Evolutionary conservation across 2,113 vertebrate genomes (phyloP).

Genomic region (Siniperca chuatsi): DNA sequence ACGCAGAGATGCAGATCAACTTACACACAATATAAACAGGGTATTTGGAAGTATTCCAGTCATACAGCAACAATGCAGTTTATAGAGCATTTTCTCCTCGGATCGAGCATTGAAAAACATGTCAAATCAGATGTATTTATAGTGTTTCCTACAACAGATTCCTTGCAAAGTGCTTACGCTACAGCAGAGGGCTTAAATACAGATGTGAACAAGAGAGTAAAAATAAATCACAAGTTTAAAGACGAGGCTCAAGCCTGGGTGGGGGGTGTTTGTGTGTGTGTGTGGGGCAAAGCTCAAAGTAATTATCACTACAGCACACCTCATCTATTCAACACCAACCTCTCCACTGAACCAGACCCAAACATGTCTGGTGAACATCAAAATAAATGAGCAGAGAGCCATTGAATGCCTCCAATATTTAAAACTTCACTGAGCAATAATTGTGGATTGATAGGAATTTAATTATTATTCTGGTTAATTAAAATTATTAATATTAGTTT

Average conservation of each 20-base stretch:
- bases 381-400: conserved; percentile 63
- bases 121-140: conserved; percentile 58
- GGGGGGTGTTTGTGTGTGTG: background rate
- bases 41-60: conserved; percentile 53
- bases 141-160: conserved; percentile 22
- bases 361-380: conserved; percentile 51
- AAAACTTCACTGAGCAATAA: conserved; percentile 81
- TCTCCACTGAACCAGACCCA: conserved; percentile 48
- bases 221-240: conserved; percentile 50
- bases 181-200: conserved; percentile 52
- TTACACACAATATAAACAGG: conserved; percentile 35
- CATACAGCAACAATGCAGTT: conserved; percentile 49
- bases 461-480: conserved; percentile 85
- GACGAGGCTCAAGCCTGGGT: conserved; percentile 8
- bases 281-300: conserved; percentile 42
- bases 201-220: conserved; percentile 36
- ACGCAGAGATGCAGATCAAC: conserved; percentile 28
- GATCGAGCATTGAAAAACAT: conserved; percentile 31
- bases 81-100: conserved; percentile 33
- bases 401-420: conserved; percentile 67
- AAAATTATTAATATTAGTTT: conserved; percentile 84
- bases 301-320: conserved; percentile 59
- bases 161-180: conserved; percentile 45
- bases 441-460: conserved; percentile 78
- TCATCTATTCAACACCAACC: conserved; percentile 65